Conservation (phyloP, 2,888 invertebrate species). For the Eretmocerus hayati region DNA sequence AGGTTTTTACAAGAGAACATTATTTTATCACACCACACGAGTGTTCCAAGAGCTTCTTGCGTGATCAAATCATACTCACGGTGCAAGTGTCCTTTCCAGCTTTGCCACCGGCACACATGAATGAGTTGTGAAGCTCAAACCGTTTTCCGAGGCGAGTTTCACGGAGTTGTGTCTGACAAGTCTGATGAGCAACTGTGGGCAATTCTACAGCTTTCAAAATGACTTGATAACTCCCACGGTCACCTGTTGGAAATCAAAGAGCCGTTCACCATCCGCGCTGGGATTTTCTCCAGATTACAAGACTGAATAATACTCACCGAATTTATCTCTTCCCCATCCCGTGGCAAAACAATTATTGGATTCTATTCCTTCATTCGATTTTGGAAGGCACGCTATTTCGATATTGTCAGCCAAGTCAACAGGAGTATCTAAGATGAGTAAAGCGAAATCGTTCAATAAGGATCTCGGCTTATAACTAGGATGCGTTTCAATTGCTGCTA, state of each 20-base stretch:
- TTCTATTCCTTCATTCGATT: constrained; percentile 21
- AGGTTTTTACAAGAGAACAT: no score
- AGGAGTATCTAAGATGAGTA: constrained; percentile 7
- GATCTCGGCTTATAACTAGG: not conserved
- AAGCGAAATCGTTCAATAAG: constrained; percentile 17
- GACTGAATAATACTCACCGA: constrained; percentile 11
- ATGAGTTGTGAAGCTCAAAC: constrained; percentile 16
- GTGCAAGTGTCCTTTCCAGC: constrained; percentile 14
- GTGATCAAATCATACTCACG: constrained; percentile 8
- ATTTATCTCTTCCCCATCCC: constrained; percentile 19
- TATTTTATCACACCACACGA: no score
- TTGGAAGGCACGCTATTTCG: constrained; percentile 30
- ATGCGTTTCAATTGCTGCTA: constrained; percentile 2
- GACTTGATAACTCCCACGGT: constrained; percentile 10
- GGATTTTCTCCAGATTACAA: no score
- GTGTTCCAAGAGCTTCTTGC: no score
- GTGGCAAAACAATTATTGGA: constrained; percentile 10
- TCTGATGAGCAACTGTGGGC: constrained; percentile 3
- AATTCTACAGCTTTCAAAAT: constrained; percentile 15
- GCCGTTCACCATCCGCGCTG: no score
- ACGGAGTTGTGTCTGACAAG: constrained; percentile 11
- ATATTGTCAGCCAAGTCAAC: constrained; percentile 17
- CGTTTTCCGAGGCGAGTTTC: constrained; percentile 17
- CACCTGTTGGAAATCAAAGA: no score
- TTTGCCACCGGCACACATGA: constrained; percentile 21